phyloP scores from a whole-genome alignment of 37 sponge, comb jelly and placozoan genomes.

The Crambe crambe region DNA sequence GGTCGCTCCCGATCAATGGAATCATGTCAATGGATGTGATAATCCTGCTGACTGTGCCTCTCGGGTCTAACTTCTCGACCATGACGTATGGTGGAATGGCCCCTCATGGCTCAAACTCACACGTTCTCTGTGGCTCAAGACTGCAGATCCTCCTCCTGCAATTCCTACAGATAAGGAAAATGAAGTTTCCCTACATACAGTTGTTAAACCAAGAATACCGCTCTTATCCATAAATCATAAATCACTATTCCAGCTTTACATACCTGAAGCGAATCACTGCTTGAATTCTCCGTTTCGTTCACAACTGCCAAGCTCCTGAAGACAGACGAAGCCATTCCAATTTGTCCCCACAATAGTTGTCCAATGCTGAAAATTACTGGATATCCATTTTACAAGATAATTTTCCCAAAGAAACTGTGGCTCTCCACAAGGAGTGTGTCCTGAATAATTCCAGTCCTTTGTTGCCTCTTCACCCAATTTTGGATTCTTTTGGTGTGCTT shows the following conservation, averaged over 20 bases:
- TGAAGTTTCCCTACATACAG: neutral
- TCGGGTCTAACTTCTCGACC: neutral
- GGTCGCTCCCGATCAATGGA: neutral
- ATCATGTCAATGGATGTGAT: neutral
- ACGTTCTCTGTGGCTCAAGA: too few relatives aligned
- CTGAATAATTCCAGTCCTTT: neutral
- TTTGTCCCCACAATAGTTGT: neutral
- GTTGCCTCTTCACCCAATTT: neutral
- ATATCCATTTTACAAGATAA: neutral
- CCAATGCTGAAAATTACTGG: conserved; percentile 11
- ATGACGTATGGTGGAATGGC: too few relatives aligned
- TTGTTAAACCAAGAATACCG: neutral
- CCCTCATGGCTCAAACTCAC: too few relatives aligned
- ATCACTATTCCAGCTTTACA: neutral
- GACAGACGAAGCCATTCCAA: neutral
- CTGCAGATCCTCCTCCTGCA: neutral
- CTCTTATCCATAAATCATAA: neutral
- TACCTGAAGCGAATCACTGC: neutral
- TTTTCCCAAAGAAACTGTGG: neutral
- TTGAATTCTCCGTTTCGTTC: conserved; percentile 4
- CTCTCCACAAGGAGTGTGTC: too few relatives aligned
- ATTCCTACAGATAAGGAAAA: neutral
- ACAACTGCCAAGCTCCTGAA: neutral
- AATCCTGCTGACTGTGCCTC: conserved; percentile 2
- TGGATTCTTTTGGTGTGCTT: conserved; percentile 14